phyloP scores from a whole-genome alignment of 1,140 invertebrate species.

The Lineus longissimus region DNA sequence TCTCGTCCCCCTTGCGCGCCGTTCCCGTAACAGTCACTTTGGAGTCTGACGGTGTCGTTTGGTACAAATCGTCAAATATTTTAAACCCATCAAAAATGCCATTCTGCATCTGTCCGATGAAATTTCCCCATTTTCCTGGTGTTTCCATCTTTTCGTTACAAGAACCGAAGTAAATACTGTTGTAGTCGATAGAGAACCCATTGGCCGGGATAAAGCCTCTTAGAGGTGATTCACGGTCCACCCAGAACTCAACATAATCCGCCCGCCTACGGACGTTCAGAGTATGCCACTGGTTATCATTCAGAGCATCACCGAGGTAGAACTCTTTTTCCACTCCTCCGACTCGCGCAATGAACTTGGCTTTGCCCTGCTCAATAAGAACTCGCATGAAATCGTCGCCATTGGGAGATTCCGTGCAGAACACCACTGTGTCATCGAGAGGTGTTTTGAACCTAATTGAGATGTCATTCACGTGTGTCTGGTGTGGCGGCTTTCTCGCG shows the following conservation, averaged over 20 bases:
- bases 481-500: slow-evolving; percentile 12
- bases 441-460: slow-evolving; percentile 41
- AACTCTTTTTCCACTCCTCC: slow-evolving; percentile 20
- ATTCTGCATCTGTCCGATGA: slow-evolving; percentile 41
- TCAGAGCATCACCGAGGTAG: slow-evolving; percentile 29
- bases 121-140: slow-evolving; percentile 19
- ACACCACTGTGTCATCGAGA: slow-evolving; percentile 31
- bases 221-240: slow-evolving; percentile 31
- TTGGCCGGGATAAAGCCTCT: slow-evolving; percentile 29
- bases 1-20: not conserved
- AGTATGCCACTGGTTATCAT: slow-evolving; percentile 49
- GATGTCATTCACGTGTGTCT: slow-evolving; percentile 39
- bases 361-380: slow-evolving; percentile 29
- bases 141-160: not conserved
- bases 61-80: slow-evolving; percentile 22
- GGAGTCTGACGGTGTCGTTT: not conserved
- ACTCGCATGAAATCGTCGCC: slow-evolving; percentile 27
- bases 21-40: not conserved
- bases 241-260: slow-evolving; percentile 36
- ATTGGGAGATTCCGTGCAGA: slow-evolving; percentile 28
- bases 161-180: slow-evolving; percentile 27
- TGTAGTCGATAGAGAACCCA: slow-evolving; percentile 23
- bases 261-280: slow-evolving; percentile 40
- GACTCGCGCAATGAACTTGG: slow-evolving; percentile 36
- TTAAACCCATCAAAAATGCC: slow-evolving; percentile 31